A percentile compares a stretch with the other conserved stretches of the same genome.
phyloP scores from a whole-genome alignment of 1,140 invertebrate species.

The Eriocheir sinensis region DNA sequence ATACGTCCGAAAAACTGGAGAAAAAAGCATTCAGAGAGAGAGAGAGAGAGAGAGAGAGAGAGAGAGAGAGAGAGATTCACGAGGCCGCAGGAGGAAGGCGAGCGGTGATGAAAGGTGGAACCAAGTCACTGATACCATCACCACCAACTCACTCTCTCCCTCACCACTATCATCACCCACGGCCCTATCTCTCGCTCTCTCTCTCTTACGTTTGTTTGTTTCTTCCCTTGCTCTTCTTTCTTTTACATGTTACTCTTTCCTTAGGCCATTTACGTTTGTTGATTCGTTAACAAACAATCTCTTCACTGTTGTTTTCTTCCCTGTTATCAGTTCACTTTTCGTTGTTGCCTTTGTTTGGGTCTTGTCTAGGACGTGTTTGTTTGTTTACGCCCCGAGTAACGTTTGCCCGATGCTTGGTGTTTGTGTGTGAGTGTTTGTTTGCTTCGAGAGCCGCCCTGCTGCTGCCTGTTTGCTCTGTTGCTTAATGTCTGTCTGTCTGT shows the following conservation, averaged over 20 bases:
- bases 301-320: background rate
- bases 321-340: too few species aligned
- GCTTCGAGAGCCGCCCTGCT: background rate
- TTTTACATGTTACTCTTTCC: too few species aligned
- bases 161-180: background rate
- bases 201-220: background rate
- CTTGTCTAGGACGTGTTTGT: too few species aligned
- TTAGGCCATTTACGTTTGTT: conserved; percentile 16
- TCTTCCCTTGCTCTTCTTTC: too few species aligned
- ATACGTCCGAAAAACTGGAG: background rate
- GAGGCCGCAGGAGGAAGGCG: background rate
- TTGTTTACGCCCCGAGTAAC: too few species aligned
- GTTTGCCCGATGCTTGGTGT: too few species aligned
- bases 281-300: background rate
- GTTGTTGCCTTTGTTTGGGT: too few species aligned
- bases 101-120: background rate
- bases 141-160: background rate
- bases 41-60: background rate
- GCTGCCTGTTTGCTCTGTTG: background rate
- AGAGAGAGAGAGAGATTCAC: conserved; percentile 1
- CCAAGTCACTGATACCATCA: too few species aligned
- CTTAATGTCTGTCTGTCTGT: background rate
- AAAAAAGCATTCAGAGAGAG: background rate
- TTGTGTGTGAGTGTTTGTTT: conserved; percentile 8
- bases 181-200: background rate